Percentiles rank a stretch among this genome's conserved stretches.
Conservation (phyloP, 1,140 invertebrate genomes). For the Sipha flava region DNA sequence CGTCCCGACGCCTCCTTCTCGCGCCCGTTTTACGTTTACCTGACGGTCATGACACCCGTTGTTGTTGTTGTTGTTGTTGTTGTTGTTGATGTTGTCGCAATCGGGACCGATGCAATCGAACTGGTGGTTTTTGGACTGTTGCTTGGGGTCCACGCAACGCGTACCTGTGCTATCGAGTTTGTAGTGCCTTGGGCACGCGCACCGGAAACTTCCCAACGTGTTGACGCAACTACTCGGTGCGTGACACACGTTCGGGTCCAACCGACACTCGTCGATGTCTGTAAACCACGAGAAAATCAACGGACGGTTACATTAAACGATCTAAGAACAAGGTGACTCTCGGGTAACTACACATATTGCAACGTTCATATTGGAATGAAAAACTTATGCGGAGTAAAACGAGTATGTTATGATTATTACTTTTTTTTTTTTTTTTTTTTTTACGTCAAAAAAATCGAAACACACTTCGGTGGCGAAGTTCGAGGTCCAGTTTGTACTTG, state of each 20-base stretch:
- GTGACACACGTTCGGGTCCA: constrained; percentile 57
- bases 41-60: not conserved
- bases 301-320: no score
- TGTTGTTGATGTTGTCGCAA: not conserved
- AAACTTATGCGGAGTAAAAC: no score
- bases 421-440: no score
- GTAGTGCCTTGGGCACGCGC: constrained; percentile 52
- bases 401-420: no score
- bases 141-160: constrained; percentile 49
- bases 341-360: no score
- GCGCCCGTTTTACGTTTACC: no score
- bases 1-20: no score
- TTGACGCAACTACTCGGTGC: constrained; percentile 57
- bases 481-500: no score
- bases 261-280: constrained; percentile 72
- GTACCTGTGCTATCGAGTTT: constrained; percentile 49
- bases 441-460: no score
- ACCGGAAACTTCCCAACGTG: constrained; percentile 52
- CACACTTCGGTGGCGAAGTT: no score
- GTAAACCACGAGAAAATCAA: constrained; percentile 11
- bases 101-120: constrained; percentile 24
- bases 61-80: not conserved
- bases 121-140: constrained; percentile 45
- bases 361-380: no score
- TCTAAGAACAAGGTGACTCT: no score